These are phyloP conservation scores for Alaudala cheleensis DNA, from an alignment of 2,113 vertebrate species.

Conservation along the genomic window DNA sequence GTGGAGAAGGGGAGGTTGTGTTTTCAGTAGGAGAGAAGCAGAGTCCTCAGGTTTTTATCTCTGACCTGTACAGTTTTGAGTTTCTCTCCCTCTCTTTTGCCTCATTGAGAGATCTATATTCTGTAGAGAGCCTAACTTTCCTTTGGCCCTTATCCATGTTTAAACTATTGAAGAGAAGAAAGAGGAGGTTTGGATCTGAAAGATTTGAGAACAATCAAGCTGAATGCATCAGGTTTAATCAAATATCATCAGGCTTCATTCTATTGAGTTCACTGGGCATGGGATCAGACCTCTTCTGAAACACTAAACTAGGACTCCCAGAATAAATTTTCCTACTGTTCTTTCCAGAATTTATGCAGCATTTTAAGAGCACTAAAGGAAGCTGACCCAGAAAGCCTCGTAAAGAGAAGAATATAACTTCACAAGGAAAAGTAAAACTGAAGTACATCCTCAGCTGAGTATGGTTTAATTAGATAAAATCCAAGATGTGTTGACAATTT, in stretches of 20 bases:
- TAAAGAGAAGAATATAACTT: not conserved
- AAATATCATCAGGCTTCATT: not conserved
- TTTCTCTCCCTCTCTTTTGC: not conserved
- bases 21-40: not conserved
- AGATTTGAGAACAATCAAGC: not conserved
- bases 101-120: not conserved
- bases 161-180: not conserved
- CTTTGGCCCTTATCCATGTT: not conserved
- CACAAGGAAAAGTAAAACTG: not conserved
- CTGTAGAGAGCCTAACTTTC: not conserved
- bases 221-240: not conserved
- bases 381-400: not conserved
- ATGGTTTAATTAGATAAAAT: not conserved
- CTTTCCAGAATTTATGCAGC: not conserved
- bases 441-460: not conserved
- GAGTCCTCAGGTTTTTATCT: not conserved
- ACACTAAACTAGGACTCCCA: not conserved
- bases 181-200: not conserved
- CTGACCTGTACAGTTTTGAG: not conserved
- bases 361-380: not conserved
- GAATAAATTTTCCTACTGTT: not conserved
- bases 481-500: not conserved
- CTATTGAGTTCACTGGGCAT: not conserved
- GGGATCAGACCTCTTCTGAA: not conserved
- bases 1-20: not conserved